These are phyloP conservation scores for Barbus barbus DNA, from an alignment of 2,113 vertebrate species.

Conservation along the genomic window DNA sequence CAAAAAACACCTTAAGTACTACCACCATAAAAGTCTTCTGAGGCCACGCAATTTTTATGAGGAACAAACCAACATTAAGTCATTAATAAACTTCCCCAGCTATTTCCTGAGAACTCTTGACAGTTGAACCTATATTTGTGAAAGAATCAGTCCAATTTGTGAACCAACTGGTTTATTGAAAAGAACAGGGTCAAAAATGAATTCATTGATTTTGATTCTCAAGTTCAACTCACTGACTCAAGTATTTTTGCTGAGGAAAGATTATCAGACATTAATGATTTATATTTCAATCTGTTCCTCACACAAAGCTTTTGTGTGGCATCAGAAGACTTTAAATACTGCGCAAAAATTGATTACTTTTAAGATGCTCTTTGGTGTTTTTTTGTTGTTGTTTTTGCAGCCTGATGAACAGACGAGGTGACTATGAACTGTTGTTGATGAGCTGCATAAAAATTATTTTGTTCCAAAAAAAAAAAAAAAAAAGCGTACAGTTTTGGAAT, in stretches of 20 bases:
- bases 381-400: background rate
- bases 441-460: background rate
- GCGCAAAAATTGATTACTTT: background rate
- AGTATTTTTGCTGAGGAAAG: background rate
- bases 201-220: background rate
- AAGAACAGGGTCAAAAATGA: background rate
- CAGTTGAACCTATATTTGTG: background rate
- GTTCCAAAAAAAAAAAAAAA: background rate
- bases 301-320: background rate
- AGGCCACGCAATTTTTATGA: background rate
- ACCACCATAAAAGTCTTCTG: background rate
- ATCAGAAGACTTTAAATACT: background rate
- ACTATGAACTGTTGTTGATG: background rate
- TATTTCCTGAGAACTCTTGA: background rate
- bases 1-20: background rate
- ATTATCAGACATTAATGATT: background rate
- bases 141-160: background rate
- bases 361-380: background rate
- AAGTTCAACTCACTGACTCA: background rate
- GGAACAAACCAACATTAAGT: background rate
- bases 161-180: background rate
- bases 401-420: background rate
- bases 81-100: background rate
- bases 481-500: background rate
- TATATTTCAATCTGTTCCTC: background rate